These are phyloP conservation scores for Lethocerus indicus DNA, from an alignment of 1,140 invertebrate genomes.

Conservation along the genomic window DNA sequence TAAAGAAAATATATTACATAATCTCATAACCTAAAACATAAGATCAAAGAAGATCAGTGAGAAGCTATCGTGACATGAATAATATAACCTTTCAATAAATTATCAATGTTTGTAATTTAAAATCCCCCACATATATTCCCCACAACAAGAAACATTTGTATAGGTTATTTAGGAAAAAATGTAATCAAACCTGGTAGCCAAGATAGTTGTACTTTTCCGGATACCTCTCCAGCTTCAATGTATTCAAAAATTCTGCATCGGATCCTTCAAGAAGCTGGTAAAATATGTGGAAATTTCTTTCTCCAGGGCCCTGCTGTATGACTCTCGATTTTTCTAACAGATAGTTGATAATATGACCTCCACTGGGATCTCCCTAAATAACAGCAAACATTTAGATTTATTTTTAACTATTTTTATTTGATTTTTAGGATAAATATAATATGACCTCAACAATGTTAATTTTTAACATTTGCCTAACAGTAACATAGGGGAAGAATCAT, in stretches of 20 bases:
- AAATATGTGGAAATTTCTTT: constrained; percentile 92
- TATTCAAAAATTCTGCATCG: constrained; percentile 40
- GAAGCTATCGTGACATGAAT: too few relatives aligned
- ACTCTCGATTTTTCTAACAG: constrained; percentile 87
- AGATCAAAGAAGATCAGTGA: too few relatives aligned
- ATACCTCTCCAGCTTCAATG: constrained; percentile 47
- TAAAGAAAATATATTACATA: not conserved
- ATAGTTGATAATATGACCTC: constrained; percentile 80
- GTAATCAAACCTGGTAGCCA: constrained; percentile 37
- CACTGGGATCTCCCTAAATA: constrained; percentile 54
- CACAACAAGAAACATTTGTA: not conserved
- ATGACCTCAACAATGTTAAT: too few relatives aligned
- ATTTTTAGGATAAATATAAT: too few relatives aligned
- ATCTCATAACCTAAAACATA: not conserved
- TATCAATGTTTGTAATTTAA: too few relatives aligned
- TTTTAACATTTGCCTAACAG: too few relatives aligned
- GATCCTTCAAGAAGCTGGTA: constrained; percentile 74
- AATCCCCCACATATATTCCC: too few relatives aligned
- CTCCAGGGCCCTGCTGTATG: constrained; percentile 65
- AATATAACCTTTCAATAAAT: too few relatives aligned
- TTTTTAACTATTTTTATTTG: too few relatives aligned
- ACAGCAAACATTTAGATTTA: too few relatives aligned
- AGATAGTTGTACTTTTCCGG: constrained; percentile 61
- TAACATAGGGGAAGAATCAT: too few relatives aligned
- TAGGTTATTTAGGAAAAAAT: not conserved